phyloP scores from a whole-genome alignment of 2,797 vertebrate species.

The Enoplosus armatus region DNA sequence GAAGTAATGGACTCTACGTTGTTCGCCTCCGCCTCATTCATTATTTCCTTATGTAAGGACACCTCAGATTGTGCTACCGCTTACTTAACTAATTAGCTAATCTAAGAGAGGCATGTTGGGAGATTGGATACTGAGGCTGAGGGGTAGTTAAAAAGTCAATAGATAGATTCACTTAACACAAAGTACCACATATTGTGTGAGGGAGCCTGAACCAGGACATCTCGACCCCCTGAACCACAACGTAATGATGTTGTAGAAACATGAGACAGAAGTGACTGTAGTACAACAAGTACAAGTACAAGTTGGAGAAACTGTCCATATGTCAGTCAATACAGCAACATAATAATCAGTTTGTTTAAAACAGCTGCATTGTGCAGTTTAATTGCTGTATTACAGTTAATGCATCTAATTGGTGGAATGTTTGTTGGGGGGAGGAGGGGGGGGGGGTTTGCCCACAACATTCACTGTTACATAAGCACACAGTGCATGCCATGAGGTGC shows the following conservation, averaged over 20 bases:
- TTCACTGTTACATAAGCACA: conserved; percentile 46
- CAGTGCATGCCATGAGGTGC: conserved; percentile 1
- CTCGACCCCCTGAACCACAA: background rate
- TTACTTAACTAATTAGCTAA: background rate
- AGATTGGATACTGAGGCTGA: background rate
- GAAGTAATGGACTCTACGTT: no score
- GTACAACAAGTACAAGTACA: background rate
- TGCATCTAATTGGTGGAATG: conserved; percentile 12
- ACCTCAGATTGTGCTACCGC: background rate
- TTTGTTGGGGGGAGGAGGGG: background rate
- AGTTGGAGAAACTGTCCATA: background rate
- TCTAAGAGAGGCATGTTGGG: background rate
- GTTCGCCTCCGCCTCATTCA: background rate
- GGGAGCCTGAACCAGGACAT: background rate
- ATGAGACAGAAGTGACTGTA: background rate
- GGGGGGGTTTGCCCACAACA: conserved; percentile 6
- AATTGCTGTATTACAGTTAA: background rate
- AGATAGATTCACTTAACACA: conserved; percentile 15
- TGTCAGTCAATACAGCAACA: background rate
- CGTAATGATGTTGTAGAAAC: background rate
- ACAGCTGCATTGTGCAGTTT: background rate
- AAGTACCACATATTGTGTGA: background rate
- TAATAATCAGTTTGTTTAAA: background rate
- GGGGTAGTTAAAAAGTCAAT: conserved; percentile 17
- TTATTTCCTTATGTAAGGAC: background rate